Evolutionary conservation across 1,140 invertebrate genomes (phyloP).

Genomic region (Aphelenchoides avenae): DNA sequence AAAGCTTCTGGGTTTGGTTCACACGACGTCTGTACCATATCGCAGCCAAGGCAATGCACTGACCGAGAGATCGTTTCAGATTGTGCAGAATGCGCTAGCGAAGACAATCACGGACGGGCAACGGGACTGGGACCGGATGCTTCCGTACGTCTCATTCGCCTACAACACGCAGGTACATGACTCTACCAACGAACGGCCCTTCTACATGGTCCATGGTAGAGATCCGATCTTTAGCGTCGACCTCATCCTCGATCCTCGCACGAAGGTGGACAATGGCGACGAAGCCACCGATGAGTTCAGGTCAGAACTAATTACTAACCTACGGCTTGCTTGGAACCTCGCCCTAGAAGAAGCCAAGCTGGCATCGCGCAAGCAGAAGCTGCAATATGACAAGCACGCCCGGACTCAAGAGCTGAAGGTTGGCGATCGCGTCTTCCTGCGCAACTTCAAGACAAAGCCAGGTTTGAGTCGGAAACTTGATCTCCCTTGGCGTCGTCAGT

Average conservation of each 20-base stretch:
- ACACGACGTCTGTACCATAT: not conserved
- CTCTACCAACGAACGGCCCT: constrained; percentile 8
- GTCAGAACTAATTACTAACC: not conserved
- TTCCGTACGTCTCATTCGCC: constrained; percentile 5
- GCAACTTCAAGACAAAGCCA: constrained; percentile 4
- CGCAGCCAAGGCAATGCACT: constrained; percentile 10
- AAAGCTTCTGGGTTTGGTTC: not conserved
- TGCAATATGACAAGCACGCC: constrained; percentile 14
- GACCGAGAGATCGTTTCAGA: constrained; percentile 8
- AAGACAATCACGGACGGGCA: constrained; percentile 11
- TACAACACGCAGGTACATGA: constrained; percentile 13
- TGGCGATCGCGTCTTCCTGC: constrained; percentile 4
- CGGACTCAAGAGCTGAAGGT: not conserved
- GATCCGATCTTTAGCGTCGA: constrained; percentile 13
- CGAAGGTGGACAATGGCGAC: not conserved
- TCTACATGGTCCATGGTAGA: constrained; percentile 8
- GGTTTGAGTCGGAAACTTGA: constrained; percentile 8
- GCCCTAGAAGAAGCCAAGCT: constrained; percentile 2
- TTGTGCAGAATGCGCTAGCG: constrained; percentile 1
- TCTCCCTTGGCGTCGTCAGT: not conserved
- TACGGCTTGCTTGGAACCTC: constrained; percentile 12
- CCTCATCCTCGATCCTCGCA: not conserved
- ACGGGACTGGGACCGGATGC: constrained; percentile 4
- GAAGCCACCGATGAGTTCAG: constrained; percentile 13
- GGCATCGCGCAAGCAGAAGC: not conserved